Percentiles rank a stretch among this genome's conserved stretches.
These are phyloP conservation scores for Lordiphosa clarofinis DNA, from an alignment of 1,140 invertebrate species.

Conservation along the genomic window DNA sequence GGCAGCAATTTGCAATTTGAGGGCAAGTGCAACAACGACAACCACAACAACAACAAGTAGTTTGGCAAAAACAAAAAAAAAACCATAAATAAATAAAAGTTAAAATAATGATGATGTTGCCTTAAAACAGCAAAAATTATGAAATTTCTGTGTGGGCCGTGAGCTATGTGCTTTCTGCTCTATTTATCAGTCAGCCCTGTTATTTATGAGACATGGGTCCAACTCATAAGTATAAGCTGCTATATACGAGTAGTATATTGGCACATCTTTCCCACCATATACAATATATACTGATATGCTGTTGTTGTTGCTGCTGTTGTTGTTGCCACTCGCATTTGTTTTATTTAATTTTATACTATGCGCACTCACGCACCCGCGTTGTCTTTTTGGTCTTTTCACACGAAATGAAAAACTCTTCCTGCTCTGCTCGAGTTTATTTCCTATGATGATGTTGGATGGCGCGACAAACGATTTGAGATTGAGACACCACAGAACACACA, in stretches of 20 bases:
- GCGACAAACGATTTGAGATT: slow-evolving; percentile 14
- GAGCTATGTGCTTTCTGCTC: slow-evolving; percentile 5
- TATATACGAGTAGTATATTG: slow-evolving; percentile 35
- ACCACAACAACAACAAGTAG: slow-evolving; percentile 19
- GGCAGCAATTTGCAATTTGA: slow-evolving; percentile 47
- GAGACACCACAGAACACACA: too few relatives aligned
- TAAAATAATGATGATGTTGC: slow-evolving; percentile 18
- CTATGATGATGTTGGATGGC: slow-evolving; percentile 27
- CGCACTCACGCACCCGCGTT: slow-evolving; percentile 71
- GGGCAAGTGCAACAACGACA: slow-evolving; percentile 31
- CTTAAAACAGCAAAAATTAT: slow-evolving; percentile 34
- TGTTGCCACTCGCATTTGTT: slow-evolving; percentile 26
- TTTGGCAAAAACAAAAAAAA: slow-evolving; percentile 3
- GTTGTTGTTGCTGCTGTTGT: slow-evolving; percentile 34
- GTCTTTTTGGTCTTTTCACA: slow-evolving; percentile 33
- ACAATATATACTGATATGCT: slow-evolving; percentile 31
- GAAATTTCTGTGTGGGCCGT: slow-evolving; percentile 55
- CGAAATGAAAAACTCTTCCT: slow-evolving; percentile 52
- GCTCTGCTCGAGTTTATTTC: slow-evolving; percentile 43
- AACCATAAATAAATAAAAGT: slow-evolving; percentile 27
- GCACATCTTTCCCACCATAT: slow-evolving; percentile 39
- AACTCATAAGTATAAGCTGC: slow-evolving; percentile 43
- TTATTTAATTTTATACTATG: slow-evolving; percentile 76
- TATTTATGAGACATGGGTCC: slow-evolving; percentile 48
- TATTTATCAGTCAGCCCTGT: slow-evolving; percentile 14